A percentile compares a stretch with the other conserved stretches of the same genome.
Evolutionary conservation across 2,888 invertebrate genomes (phyloP).

Genomic region (Andrena chrysosceles): DNA sequence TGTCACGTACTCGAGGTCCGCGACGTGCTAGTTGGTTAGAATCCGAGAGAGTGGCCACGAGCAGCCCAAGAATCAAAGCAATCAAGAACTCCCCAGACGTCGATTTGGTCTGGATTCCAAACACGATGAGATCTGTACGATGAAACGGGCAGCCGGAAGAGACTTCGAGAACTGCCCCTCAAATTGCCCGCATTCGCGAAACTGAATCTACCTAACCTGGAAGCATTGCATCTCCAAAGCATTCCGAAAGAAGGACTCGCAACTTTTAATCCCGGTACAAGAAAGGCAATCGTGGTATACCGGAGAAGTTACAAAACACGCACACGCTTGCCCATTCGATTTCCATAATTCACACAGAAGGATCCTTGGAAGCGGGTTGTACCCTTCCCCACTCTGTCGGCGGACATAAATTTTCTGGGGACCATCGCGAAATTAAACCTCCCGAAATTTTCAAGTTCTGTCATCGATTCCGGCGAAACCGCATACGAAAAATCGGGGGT

Average conservation of each 20-base stretch:
- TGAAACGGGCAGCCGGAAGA: constrained; percentile 19
- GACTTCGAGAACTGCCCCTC: background rate
- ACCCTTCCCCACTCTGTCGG: background rate
- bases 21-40: constrained; percentile 68
- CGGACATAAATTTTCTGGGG: constrained; percentile 37
- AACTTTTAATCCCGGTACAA: background rate
- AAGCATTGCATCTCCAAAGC: background rate
- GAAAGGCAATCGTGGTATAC: constrained; percentile 5
- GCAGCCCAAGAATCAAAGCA: constrained; percentile 59
- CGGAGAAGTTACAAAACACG: constrained; percentile 7
- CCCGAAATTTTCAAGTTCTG: constrained; percentile 50
- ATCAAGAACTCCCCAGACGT: constrained; percentile 52
- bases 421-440: constrained; percentile 10
- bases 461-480: constrained; percentile 47
- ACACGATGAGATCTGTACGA: constrained; percentile 44
- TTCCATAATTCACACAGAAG: constrained; percentile 30
- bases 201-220: constrained; percentile 7
- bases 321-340: background rate
- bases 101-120: constrained; percentile 57
- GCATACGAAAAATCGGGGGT: constrained; percentile 58
- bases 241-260: background rate
- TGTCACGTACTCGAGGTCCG: constrained; percentile 70
- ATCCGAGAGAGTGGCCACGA: constrained; percentile 52
- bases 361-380: constrained; percentile 15
- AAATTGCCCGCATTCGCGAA: constrained; percentile 2